phyloP scores from a whole-genome alignment of 92 coral and sea anemone genomes.

The Anthopleura xanthogrammica region DNA sequence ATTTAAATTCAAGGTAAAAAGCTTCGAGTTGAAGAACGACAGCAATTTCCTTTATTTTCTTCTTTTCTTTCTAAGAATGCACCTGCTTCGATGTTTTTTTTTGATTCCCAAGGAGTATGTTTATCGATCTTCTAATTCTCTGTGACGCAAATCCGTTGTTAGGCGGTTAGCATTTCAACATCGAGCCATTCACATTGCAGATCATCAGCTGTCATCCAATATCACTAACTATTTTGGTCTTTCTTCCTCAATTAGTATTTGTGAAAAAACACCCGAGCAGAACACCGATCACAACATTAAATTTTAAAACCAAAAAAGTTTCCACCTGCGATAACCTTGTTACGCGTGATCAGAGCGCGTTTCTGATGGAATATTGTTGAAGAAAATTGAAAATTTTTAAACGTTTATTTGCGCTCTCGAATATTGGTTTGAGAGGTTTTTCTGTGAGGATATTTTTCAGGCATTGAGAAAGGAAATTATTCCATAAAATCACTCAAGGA shows the following conservation, averaged over 20 bases:
- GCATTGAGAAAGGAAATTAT: conserved; percentile 14
- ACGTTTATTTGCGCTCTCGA: background rate
- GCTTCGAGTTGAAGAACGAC: background rate
- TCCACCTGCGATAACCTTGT: conserved; percentile 9
- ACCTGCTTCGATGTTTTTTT: conserved; percentile 26
- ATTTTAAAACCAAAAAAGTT: conserved; percentile 50
- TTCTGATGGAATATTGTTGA: background rate
- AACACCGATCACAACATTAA: conserved; percentile 60
- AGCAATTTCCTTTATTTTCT: background rate
- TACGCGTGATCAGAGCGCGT: background rate
- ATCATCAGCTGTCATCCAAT: conserved; percentile 13
- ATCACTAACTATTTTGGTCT: conserved; percentile 35
- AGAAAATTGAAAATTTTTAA: background rate
- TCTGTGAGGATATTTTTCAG: conserved; percentile 16
- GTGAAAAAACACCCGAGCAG: conserved; percentile 51
- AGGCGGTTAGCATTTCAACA: background rate
- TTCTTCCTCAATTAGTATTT: conserved; percentile 35
- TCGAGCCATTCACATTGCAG: conserved; percentile 7
- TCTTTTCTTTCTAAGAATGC: conserved; percentile 5
- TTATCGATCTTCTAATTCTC: conserved; percentile 23
- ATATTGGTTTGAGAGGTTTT: background rate
- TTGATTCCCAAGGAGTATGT: conserved; percentile 6
- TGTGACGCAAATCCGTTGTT: conserved; percentile 43
- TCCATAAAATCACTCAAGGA: conserved; percentile 35
- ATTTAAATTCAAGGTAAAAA: background rate